Percentiles rank a stretch among this genome's conserved stretches.
Conservation (phyloP, 1,140 invertebrate genomes). For the Eupristina koningsbergeri region DNA sequence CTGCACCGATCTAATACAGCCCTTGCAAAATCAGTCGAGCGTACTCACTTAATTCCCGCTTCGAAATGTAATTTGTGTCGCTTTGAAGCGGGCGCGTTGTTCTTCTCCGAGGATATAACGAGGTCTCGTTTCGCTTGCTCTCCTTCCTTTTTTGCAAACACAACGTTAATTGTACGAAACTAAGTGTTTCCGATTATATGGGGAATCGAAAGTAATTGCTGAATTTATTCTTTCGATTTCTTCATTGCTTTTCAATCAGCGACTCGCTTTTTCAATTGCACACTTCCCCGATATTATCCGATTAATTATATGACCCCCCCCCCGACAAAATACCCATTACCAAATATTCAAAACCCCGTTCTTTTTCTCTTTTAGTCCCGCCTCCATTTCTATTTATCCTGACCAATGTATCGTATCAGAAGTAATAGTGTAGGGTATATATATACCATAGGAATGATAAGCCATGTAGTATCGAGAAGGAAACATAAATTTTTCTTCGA, state of each 20-base stretch:
- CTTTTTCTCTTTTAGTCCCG: no score
- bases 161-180: slow-evolving; percentile 37
- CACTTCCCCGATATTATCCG: neutral
- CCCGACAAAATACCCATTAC: no score
- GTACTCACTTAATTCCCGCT: slow-evolving; percentile 64
- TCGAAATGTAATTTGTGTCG: slow-evolving; percentile 64
- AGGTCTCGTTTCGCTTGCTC: slow-evolving; percentile 46
- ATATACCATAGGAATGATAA: neutral
- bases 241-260: slow-evolving; percentile 1
- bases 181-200: slow-evolving; percentile 36
- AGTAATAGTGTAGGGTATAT: no score
- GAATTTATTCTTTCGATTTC: neutral
- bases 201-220: slow-evolving; percentile 20
- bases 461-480: neutral
- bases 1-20: slow-evolving; percentile 50
- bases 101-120: slow-evolving; percentile 52
- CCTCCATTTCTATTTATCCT: no score
- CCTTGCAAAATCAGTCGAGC: slow-evolving; percentile 57
- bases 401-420: no score
- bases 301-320: neutral
- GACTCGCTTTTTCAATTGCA: neutral
- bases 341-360: no score
- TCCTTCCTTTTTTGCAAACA: slow-evolving; percentile 33
- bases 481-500: neutral
- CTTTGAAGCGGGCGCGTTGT: slow-evolving; percentile 61